Evolutionary conservation across 37 sponge, comb jelly and placozoan genomes (phyloP).

Genomic region (Bolinopsis microptera): DNA sequence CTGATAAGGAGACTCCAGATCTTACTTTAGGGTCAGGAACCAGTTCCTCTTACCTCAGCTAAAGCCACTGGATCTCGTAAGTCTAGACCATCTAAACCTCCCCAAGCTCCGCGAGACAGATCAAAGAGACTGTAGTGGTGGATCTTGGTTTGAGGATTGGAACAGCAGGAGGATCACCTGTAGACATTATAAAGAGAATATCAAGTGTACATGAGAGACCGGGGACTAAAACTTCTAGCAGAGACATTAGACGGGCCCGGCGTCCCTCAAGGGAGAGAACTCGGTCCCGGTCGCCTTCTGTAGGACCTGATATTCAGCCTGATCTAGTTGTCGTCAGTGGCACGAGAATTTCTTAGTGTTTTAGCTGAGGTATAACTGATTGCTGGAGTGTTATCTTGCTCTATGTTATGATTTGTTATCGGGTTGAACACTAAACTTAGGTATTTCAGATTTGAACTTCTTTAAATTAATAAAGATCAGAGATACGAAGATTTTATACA

Average conservation of each 20-base stretch:
- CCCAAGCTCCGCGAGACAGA: neutral
- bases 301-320: neutral
- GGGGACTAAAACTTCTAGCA: neutral
- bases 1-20: neutral
- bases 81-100: neutral
- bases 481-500: too few species aligned
- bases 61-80: neutral
- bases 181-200: slow-evolving; percentile 44
- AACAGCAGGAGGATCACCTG: neutral
- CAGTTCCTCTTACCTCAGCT: neutral
- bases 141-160: slow-evolving; percentile 8
- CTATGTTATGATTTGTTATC: too few species aligned
- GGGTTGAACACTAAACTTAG: too few species aligned
- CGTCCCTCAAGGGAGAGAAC: slow-evolving; percentile 23
- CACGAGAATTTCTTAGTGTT: slow-evolving; percentile 19
- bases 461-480: too few species aligned
- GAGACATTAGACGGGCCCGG: neutral
- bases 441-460: too few species aligned
- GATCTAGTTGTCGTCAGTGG: slow-evolving; percentile 45
- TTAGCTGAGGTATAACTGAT: too few species aligned
- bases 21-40: neutral
- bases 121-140: neutral
- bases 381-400: too few species aligned
- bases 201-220: slow-evolving; percentile 55
- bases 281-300: slow-evolving; percentile 3